These are phyloP conservation scores for Platycheirus rosarum DNA, from an alignment of 2,888 invertebrate genomes.

Conservation along the genomic window DNA sequence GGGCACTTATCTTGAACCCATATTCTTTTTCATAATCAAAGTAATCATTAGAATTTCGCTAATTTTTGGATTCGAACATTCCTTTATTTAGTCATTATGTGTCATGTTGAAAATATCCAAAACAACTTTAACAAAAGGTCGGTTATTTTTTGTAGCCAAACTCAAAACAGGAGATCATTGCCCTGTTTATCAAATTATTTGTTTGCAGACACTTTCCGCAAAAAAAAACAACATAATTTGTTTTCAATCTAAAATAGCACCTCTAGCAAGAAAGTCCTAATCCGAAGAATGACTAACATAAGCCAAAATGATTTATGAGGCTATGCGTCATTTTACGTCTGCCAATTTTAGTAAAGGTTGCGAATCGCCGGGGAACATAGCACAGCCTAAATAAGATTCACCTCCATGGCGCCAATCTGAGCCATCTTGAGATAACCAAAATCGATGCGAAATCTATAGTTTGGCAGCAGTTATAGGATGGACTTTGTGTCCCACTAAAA, in stretches of 20 bases:
- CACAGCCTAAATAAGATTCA: constrained; percentile 19
- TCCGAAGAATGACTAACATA: constrained; percentile 5
- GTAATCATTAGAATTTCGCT: no score
- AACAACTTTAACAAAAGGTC: background rate
- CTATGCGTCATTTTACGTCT: constrained; percentile 44
- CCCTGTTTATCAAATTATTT: constrained; percentile 12
- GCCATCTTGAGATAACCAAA: background rate
- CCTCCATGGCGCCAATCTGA: constrained; percentile 43
- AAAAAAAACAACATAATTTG: background rate
- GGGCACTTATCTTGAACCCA: background rate
- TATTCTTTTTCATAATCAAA: background rate
- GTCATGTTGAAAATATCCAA: background rate
- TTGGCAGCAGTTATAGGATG: no score
- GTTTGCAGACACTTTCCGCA: constrained; percentile 12
- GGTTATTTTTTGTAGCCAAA: background rate
- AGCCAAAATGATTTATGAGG: constrained; percentile 40
- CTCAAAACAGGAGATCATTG: constrained; percentile 18
- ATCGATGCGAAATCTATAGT: constrained; percentile 19
- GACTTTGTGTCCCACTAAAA: constrained; percentile 36
- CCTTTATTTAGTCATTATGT: background rate
- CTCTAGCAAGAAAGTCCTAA: constrained; percentile 31
- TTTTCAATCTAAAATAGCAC: constrained; percentile 25
- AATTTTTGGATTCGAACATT: no score
- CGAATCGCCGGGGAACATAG: constrained; percentile 30
- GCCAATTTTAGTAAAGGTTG: constrained; percentile 32